phyloP scores from a whole-genome alignment of 2,113 vertebrate genomes.

The Onychostoma macrolepis region DNA sequence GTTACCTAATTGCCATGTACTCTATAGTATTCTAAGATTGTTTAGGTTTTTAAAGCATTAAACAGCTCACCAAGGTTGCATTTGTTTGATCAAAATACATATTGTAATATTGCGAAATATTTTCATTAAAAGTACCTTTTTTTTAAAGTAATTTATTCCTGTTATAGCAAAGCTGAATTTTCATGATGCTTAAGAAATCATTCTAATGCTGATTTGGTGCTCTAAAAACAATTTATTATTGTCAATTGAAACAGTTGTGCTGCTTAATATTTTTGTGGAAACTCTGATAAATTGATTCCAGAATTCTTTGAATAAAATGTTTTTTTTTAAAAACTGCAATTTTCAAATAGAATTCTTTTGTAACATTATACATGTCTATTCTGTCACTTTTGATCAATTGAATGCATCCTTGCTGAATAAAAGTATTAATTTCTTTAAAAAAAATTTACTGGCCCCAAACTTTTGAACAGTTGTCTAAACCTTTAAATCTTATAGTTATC shows the following conservation, averaged over 20 bases:
- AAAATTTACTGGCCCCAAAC: background rate
- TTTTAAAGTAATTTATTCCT: background rate
- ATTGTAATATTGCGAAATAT: background rate
- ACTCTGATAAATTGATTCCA: background rate
- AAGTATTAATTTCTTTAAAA: background rate
- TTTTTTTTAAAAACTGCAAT: no score
- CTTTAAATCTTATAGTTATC: background rate
- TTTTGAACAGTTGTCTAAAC: background rate
- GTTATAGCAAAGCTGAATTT: background rate
- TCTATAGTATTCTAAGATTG: no score
- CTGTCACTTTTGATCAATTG: no score
- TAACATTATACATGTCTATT: no score
- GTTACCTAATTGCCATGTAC: no score
- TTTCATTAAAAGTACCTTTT: background rate
- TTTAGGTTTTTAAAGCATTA: no score
- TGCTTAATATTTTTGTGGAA: background rate
- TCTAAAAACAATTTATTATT: background rate
- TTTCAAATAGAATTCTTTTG: no score
- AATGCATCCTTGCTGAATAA: background rate
- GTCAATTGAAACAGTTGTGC: background rate
- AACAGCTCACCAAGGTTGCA: background rate
- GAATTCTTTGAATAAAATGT: background rate
- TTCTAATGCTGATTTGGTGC: background rate
- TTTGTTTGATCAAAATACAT: background rate
- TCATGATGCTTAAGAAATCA: background rate